Conservation (phyloP, 2,113 vertebrate genomes). For the Urocolius indicus region DNA sequence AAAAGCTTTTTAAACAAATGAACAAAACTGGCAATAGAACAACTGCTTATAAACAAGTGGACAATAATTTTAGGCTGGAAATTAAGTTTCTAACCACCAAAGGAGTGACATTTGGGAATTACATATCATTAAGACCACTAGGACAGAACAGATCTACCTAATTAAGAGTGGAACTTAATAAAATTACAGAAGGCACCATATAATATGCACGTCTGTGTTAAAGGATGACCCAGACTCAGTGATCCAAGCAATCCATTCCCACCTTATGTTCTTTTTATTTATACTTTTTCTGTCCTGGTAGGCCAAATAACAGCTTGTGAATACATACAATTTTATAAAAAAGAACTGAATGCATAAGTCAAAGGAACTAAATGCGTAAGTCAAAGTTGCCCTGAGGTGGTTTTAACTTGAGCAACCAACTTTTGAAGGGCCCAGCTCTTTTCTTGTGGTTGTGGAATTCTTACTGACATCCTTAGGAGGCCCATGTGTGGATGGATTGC, state of each 20-base stretch:
- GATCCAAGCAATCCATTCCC: not conserved
- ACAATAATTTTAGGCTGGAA: not conserved
- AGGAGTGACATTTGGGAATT: not conserved
- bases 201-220: not conserved
- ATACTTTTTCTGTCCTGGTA: not conserved
- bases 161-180: not conserved
- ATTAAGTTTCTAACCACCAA: not conserved
- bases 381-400: not conserved
- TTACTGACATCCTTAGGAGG: constrained; percentile 56
- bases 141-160: not conserved
- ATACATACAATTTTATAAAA: not conserved
- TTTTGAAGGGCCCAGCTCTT: constrained; percentile 41
- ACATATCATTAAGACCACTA: not conserved
- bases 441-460: constrained; percentile 52
- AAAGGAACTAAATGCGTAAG: not conserved
- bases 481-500: constrained; percentile 42
- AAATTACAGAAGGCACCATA: not conserved
- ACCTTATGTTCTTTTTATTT: not conserved
- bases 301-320: constrained; percentile 16
- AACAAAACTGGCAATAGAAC: not conserved
- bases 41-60: not conserved
- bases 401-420: constrained; percentile 24
- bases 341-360: not conserved
- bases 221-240: not conserved
- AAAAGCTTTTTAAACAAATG: not conserved